A percentile compares a stretch with the other conserved stretches of the same genome.
These are phyloP conservation scores for Telenomus remus DNA, from an alignment of 1,140 invertebrate species.

Conservation along the genomic window DNA sequence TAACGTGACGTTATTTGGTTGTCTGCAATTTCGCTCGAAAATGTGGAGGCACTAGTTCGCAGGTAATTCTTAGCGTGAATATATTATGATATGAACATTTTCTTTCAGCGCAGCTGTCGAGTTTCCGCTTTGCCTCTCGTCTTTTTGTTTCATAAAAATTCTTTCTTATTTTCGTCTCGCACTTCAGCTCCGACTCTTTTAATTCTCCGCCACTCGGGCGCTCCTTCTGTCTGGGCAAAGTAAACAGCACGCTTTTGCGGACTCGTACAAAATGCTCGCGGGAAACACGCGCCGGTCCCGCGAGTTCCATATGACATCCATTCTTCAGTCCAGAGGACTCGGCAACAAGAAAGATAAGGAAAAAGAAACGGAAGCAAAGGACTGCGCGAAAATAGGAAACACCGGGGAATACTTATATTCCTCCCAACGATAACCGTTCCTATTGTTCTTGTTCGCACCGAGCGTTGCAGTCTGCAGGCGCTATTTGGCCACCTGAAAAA, in stretches of 20 bases:
- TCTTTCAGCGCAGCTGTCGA: slow-evolving; percentile 16
- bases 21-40: slow-evolving; percentile 9
- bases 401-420: slow-evolving; percentile 48
- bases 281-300: slow-evolving; percentile 37
- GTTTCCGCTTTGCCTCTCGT: slow-evolving; percentile 2
- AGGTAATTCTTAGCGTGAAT: slow-evolving; percentile 22
- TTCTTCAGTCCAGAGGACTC: slow-evolving; percentile 35
- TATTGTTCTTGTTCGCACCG: slow-evolving; percentile 41
- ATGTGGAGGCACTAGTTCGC: neutral
- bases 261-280: slow-evolving; percentile 31
- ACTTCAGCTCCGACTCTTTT: slow-evolving; percentile 42
- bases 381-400: slow-evolving; percentile 49
- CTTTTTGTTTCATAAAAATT: slow-evolving; percentile 3
- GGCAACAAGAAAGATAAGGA: slow-evolving; percentile 41
- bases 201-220: slow-evolving; percentile 25
- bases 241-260: slow-evolving; percentile 44
- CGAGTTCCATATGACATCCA: slow-evolving; percentile 48
- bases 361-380: slow-evolving; percentile 35
- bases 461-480: slow-evolving; percentile 29
- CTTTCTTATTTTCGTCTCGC: slow-evolving; percentile 13
- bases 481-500: slow-evolving; percentile 39
- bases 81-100: slow-evolving; percentile 32
- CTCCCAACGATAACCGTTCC: slow-evolving; percentile 40
- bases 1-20: slow-evolving; percentile 13
- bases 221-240: slow-evolving; percentile 32